phyloP scores from a whole-genome alignment of 2,113 vertebrate species.

The Epinephelus fuscoguttatus region DNA sequence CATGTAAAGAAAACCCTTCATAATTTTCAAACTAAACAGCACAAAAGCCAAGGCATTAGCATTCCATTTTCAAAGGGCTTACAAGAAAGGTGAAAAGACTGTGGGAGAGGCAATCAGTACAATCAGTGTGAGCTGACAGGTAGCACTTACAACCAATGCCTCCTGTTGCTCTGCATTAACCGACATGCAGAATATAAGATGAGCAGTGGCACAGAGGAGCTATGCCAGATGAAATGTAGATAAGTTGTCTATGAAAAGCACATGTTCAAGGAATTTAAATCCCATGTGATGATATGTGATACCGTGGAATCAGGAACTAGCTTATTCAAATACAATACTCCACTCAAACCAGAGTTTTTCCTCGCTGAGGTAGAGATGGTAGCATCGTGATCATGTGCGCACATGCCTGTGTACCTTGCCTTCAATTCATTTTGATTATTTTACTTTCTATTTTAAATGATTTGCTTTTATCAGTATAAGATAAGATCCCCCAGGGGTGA shows the following conservation, averaged over 20 bases:
- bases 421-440: no score
- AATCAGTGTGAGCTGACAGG: slow-evolving; percentile 12
- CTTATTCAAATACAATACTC: background rate
- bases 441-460: no score
- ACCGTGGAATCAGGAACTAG: background rate
- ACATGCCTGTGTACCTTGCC: no score
- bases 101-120: background rate
- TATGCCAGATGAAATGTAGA: background rate
- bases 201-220: background rate
- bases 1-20: background rate
- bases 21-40: slow-evolving; percentile 17
- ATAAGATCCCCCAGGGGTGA: no score
- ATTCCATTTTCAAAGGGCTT: background rate
- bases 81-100: slow-evolving; percentile 11
- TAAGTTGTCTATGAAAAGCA: slow-evolving; percentile 1
- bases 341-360: background rate
- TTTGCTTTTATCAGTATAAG: no score
- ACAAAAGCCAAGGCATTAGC: slow-evolving; percentile 4
- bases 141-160: background rate
- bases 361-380: no score
- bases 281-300: background rate
- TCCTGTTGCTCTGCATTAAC: background rate
- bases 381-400: no score
- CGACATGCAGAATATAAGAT: background rate
- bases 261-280: slow-evolving; percentile 8